Evolutionary conservation across 2,888 invertebrate species (phyloP), one percentile per base, ranked within the genome.

Genomic region (Drosophila setosimentum): DNA sequence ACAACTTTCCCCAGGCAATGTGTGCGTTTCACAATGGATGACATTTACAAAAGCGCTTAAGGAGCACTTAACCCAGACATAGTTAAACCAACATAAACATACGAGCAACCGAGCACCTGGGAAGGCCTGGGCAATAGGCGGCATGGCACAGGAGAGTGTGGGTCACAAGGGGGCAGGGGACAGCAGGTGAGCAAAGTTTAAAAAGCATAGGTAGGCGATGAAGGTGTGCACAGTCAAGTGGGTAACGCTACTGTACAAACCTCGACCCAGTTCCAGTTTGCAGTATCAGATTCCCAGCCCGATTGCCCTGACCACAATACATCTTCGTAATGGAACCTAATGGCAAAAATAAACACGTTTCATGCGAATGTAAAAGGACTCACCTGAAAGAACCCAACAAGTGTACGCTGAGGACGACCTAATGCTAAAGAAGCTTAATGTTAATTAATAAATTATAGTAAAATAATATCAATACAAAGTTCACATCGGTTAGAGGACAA

Each of bases 11-110:
- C 54, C 33, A 32, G 61, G 57, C 65, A 53, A 45, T 66, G 45
- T 68, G 58, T 62, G 61, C 59, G 48, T 45, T 55, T 59, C 69
- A 55, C 72, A 53, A 68, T 70, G 55, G 61, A 63, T 78, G 82
- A 58, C 82, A 78, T 82, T 82, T 83, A 64, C 82, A 69, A 68
- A 81, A 70, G 76, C 54, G 79, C 82, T 82, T 83, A 82, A 84
- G 82, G 65, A 78, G 70, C 84, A 84, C 82, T 82, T 82, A 83
- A 79, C 82, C 73, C 76, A 64, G 69, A 65, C 73, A 69, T 53
- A 83, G 65, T 68, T 75, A 67, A 71, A 66, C 75, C 72, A 78
- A 68, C 48, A 68, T 32, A 83, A 80, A 72, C 81, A 74, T 40
- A 53, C 49, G 37, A 57, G 45, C 49, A 57, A 37, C 49, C 24